Evolutionary conservation across 2,797 vertebrate genomes (phyloP).

Genomic region (Labeo calbasu): DNA sequence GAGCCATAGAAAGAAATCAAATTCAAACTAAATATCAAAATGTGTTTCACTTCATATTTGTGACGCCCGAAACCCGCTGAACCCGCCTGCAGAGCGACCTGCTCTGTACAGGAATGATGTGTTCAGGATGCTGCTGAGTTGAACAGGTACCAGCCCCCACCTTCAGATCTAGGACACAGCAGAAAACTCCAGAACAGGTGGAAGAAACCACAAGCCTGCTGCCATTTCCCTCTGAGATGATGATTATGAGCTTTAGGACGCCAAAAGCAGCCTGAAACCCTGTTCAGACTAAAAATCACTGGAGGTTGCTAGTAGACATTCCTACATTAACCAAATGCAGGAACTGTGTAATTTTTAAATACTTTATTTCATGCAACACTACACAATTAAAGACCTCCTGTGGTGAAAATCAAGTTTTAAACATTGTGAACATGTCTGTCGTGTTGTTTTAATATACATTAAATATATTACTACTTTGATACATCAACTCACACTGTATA

Average conservation of each 20-base stretch:
- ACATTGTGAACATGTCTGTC: neutral
- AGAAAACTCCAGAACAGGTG: constrained; percentile 33
- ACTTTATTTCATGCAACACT: neutral
- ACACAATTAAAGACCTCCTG: too few species aligned
- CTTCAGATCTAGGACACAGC: constrained; percentile 33
- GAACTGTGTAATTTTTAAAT: too few species aligned
- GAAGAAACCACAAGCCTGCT: constrained; percentile 28
- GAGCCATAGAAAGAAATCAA: neutral
- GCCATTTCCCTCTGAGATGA: constrained; percentile 12
- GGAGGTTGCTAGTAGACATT: neutral
- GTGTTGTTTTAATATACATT: neutral
- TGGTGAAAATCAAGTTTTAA: too few species aligned
- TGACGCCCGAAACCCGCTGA: neutral
- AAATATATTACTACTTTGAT: neutral
- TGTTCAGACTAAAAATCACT: neutral
- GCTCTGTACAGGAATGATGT: constrained; percentile 24
- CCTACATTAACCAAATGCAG: neutral
- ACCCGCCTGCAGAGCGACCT: neutral
- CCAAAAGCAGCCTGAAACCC: neutral
- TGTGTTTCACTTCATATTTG: neutral
- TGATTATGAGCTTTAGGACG: neutral
- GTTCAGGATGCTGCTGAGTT: constrained; percentile 38
- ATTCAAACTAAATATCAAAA: neutral
- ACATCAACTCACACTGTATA: neutral
- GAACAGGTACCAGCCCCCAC: constrained; percentile 13